Base-by-base conservation (phyloP, 2,113 vertebrate genomes). In the Cololabis saira region DNA sequence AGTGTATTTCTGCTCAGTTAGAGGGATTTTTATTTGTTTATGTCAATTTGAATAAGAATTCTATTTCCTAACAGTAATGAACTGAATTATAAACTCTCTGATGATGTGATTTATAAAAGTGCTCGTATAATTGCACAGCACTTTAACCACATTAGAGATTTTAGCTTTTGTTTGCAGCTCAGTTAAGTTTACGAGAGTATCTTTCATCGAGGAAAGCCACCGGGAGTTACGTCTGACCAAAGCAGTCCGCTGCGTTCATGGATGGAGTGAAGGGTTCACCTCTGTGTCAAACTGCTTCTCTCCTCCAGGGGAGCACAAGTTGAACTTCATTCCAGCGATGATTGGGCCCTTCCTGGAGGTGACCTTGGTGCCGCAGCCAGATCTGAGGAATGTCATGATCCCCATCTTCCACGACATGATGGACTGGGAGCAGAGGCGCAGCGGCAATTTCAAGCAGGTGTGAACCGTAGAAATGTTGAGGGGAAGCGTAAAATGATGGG, bases 331-430 rank as follows among this genome's bases (percentile, higher is more conserved):
- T 85, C 98, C 98, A n/a, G 95, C 96, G 2, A 88, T 99, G 92
- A 99, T 99, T 21, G 97, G 98, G 37, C 97, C 97, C 0, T 99
- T 99, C 87, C 92, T 99, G 74, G 98, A 99, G 93, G 97, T 99
- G 84, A 99, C 98, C 15, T 86, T 99, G 87, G 98, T 99, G 49
- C 98, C 98, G 52, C 98, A 99, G 83, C 94, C 97, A 3, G 98
- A 99, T 83, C 92, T 99, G 63, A 94, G 98, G 61, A 99, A 98
- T 69, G 98, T 99, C 78, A 98, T 99, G 97, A 99, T 99, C 89
- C 98, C 98, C 37, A 98, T 99, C 88, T 99, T 99, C 84, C 98
- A 99, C 14, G 98, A 99, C 86, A 99, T 99, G 97, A 99, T 99
- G 97, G 96, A 99, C 77, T 99, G 98, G 98, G 98, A 99, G 79